Evolutionary conservation across 2,797 vertebrate genomes (phyloP).

Genomic region (Hephaestus fuliginosus): DNA sequence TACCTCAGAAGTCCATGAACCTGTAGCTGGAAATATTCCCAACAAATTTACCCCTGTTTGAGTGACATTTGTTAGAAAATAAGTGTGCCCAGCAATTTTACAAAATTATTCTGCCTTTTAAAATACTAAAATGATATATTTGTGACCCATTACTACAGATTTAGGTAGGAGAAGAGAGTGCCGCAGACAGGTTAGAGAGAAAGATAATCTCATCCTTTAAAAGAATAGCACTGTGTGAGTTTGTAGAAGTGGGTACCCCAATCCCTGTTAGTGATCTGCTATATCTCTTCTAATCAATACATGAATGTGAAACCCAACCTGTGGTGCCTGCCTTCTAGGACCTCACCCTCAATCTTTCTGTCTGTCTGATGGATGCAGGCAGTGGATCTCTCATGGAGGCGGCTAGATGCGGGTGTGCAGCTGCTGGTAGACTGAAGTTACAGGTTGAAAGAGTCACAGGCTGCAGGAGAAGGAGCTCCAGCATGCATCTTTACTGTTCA

Average conservation of each 20-base stretch:
- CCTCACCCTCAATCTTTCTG: constrained; percentile 45
- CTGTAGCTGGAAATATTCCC: neutral
- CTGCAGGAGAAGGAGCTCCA: constrained; percentile 45
- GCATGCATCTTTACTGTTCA: constrained; percentile 27
- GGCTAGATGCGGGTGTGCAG: constrained; percentile 84
- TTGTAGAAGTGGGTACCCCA: neutral
- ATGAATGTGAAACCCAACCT: constrained; percentile 62
- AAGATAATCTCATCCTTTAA: neutral
- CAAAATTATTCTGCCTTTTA: neutral
- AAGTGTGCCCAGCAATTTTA: neutral
- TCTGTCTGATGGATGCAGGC: constrained; percentile 66
- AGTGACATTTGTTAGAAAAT: neutral
- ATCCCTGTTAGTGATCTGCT: constrained; percentile 21
- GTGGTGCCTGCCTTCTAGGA: constrained; percentile 41
- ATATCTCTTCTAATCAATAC: constrained; percentile 50
- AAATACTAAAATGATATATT: neutral
- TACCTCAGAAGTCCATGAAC: neutral
- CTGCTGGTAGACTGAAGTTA: constrained; percentile 85
- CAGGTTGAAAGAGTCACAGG: constrained; percentile 80
- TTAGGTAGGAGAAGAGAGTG: neutral
- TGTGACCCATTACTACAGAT: neutral
- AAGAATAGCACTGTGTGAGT: neutral
- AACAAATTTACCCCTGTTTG: neutral
- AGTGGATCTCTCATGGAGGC: constrained; percentile 56
- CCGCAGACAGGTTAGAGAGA: neutral